Base-by-base conservation (phyloP, 2,888 invertebrate genomes). In the Lasioglossum malachurum region DNA sequence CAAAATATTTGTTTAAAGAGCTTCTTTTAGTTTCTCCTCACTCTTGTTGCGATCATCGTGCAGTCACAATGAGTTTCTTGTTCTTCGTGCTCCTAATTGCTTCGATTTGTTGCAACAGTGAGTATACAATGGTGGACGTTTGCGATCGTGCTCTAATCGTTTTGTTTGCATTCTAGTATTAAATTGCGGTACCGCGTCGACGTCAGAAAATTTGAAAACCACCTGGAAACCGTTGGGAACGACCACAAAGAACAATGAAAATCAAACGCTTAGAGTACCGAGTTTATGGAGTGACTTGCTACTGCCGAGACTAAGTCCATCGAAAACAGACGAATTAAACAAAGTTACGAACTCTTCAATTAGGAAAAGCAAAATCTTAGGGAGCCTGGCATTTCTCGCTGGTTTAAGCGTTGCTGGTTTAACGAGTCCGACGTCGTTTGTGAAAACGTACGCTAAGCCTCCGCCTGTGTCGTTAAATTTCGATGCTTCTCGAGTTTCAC, bases 301-400 rank as follows among this genome's bases (percentile, higher is more conserved):
- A 16, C 10, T 41, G 8, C 71, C 77, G 1, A 80, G 14, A 44
- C 35, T 69, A 12, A 78, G 80, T n/a, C 44, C 67, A 2, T 3
- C 23, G 7, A 83, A 60, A 14, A 4, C 75, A 2, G 73, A 82
- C 31, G 72, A 75, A 12, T 31, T 53, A 4, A 74, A 79, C 10
- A 81, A 46, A 44, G n/a, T 49, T 4, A 46, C 38, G 3, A 81
- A 82, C 10, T 16, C n/a, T 16, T 49, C 83, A 0, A 87, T 76
- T 0, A 85, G 94, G 7, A 90, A 85, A 7, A 89, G 92, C 0
- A 92, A 93, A 88, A 91, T 94, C 71, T 89, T 94, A 2, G 92
- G 93, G 4, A 91, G 92, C 75, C 83, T 95, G 27, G 93, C 94
- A 4, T 88, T 95, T 23, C 67, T 94, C 7, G 91, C 94, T 60